Conservation (phyloP, 1,140 invertebrate genomes). For the Stenopsyche tienmushanensis region DNA sequence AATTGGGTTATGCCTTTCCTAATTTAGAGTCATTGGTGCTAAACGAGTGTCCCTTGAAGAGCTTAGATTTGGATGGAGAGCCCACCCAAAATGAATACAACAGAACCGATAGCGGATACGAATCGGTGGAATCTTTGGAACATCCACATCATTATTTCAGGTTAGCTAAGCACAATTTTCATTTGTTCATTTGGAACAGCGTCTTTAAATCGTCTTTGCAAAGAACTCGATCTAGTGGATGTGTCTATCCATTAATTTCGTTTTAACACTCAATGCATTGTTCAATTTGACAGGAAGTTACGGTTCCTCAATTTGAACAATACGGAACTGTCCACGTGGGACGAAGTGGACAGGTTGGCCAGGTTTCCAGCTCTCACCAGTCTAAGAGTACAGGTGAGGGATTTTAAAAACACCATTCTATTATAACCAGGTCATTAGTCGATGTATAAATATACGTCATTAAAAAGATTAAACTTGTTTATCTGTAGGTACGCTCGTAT, state of each 20-base stretch:
- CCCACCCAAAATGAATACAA: slow-evolving; percentile 49
- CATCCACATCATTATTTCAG: slow-evolving; percentile 48
- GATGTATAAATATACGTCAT: background rate
- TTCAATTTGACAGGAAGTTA: slow-evolving; percentile 65
- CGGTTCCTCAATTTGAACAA: slow-evolving; percentile 83
- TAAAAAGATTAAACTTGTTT: background rate
- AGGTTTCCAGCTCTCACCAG: slow-evolving; percentile 80
- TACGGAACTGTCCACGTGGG: slow-evolving; percentile 79
- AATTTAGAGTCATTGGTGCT: slow-evolving; percentile 79
- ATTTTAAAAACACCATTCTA: background rate
- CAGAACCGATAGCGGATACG: slow-evolving; percentile 54
- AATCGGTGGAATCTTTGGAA: slow-evolving; percentile 45
- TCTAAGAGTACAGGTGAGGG: slow-evolving; percentile 75
- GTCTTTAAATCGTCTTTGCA: background rate
- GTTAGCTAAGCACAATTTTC: slow-evolving; percentile 10
- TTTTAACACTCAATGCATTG: background rate
- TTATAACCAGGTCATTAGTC: background rate
- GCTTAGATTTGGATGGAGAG: slow-evolving; percentile 56
- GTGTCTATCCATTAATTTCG: background rate
- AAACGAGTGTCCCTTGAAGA: slow-evolving; percentile 79
- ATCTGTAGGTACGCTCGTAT: background rate
- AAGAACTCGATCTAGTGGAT: background rate
- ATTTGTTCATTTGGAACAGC: background rate
- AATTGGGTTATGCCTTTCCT: slow-evolving; percentile 82
- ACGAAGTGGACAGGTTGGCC: slow-evolving; percentile 81